Evolutionary conservation across 2,797 vertebrate genomes (phyloP).

Genomic region (Tokudaia tokunoshimensis): DNA sequence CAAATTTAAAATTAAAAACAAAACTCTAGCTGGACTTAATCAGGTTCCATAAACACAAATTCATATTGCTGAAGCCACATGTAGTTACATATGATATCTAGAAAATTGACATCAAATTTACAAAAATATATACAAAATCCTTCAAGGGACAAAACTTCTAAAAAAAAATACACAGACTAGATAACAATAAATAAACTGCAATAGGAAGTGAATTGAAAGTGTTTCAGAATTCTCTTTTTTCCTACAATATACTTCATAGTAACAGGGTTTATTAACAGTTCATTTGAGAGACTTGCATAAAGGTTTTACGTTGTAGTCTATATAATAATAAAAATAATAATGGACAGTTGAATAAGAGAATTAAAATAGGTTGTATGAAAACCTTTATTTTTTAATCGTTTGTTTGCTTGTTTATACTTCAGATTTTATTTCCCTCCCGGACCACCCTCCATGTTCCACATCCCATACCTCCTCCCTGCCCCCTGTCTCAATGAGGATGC

Average conservation of each 20-base stretch:
- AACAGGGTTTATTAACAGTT: not conserved
- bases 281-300: constrained; percentile 17
- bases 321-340: constrained; percentile 30
- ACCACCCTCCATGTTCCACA: too few species aligned
- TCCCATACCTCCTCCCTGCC: too few species aligned
- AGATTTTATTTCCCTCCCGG: too few species aligned
- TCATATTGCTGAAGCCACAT: not conserved
- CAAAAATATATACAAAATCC: not conserved
- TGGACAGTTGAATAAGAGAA: not conserved
- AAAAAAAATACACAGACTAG: not conserved
- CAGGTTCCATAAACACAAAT: not conserved
- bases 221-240: not conserved
- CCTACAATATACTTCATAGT: constrained; percentile 16
- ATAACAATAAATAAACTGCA: not conserved
- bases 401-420: too few species aligned
- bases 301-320: not conserved
- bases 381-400: not conserved
- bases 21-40: not conserved
- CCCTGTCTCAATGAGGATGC: too few species aligned
- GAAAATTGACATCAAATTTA: not conserved
- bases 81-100: not conserved
- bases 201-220: not conserved
- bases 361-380: not conserved
- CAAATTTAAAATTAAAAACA: not conserved
- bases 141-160: not conserved